phyloP scores from a whole-genome alignment of 2,888 invertebrate species.

The Agapetus fuscipes region DNA sequence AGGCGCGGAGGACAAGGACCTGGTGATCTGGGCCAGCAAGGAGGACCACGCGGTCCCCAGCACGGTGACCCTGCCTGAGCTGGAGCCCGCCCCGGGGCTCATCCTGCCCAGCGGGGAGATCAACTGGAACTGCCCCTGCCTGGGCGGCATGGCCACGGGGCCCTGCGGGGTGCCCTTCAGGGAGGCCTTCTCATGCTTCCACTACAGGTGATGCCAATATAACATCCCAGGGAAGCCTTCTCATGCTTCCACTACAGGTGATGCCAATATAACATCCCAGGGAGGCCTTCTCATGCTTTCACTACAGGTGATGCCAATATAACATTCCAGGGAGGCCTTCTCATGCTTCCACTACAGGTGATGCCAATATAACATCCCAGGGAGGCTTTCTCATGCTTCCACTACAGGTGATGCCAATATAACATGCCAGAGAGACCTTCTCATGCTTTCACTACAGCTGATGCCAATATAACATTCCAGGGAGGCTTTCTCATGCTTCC shows the following conservation, averaged over 20 bases:
- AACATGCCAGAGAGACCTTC: no score
- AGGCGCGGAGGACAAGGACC: constrained; percentile 60
- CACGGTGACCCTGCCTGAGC: constrained; percentile 56
- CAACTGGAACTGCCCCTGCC: constrained; percentile 95
- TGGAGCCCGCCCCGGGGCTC: constrained; percentile 69
- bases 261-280: no score
- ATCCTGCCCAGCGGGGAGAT: constrained; percentile 79
- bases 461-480: no score
- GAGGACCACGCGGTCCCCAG: constrained; percentile 71
- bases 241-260: constrained; percentile 85
- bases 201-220: constrained; percentile 68
- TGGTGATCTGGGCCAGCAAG: constrained; percentile 71
- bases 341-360: constrained; percentile 85
- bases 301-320: constrained; percentile 68
- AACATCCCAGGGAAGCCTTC: constrained; percentile 86
- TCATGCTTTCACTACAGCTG: no score
- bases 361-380: no score
- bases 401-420: no score
- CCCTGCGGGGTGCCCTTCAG: constrained; percentile 91
- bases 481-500: no score
- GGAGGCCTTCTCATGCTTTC: constrained; percentile 91
- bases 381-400: no score
- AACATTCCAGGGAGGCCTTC: constrained; percentile 86
- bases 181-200: constrained; percentile 92
- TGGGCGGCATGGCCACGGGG: constrained; percentile 96